phyloP scores from a whole-genome alignment of 1,140 invertebrate genomes.

The Mactra quadrangularis region DNA sequence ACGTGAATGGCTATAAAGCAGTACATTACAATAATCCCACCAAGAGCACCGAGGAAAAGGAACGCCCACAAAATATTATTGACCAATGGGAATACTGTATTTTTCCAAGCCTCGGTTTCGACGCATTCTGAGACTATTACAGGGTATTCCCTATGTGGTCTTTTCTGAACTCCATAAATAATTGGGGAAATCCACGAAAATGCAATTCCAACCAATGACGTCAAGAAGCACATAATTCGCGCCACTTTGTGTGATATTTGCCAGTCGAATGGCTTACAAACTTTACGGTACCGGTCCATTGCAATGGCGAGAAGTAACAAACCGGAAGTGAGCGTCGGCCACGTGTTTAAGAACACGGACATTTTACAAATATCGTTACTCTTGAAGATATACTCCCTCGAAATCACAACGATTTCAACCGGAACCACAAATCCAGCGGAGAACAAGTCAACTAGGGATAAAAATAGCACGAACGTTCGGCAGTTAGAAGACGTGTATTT shows the following conservation, averaged over 20 bases:
- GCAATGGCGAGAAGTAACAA: slow-evolving; percentile 39
- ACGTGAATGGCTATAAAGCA: slow-evolving; percentile 17
- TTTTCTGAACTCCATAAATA: slow-evolving; percentile 23
- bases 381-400: slow-evolving; percentile 8
- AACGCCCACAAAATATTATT: slow-evolving; percentile 7
- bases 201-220: background rate
- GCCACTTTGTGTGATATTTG: slow-evolving; percentile 38
- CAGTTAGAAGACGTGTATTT: slow-evolving; percentile 18
- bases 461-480: background rate
- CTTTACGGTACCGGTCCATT: slow-evolving; percentile 43
- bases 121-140: slow-evolving; percentile 37
- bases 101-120: slow-evolving; percentile 6
- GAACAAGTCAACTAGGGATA: slow-evolving; percentile 14
- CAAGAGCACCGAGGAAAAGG: slow-evolving; percentile 10
- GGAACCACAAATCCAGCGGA: slow-evolving; percentile 6
- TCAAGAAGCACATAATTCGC: background rate
- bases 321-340: slow-evolving; percentile 4
- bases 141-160: background rate
- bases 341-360: slow-evolving; percentile 26
- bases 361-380: slow-evolving; percentile 31
- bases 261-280: slow-evolving; percentile 30
- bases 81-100: slow-evolving; percentile 16
- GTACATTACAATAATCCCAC: slow-evolving; percentile 30
- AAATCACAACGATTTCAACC: slow-evolving; percentile 8
- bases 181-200: background rate